phyloP scores from a whole-genome alignment of 2,113 vertebrate genomes.

The Actenoides lindsayi region DNA sequence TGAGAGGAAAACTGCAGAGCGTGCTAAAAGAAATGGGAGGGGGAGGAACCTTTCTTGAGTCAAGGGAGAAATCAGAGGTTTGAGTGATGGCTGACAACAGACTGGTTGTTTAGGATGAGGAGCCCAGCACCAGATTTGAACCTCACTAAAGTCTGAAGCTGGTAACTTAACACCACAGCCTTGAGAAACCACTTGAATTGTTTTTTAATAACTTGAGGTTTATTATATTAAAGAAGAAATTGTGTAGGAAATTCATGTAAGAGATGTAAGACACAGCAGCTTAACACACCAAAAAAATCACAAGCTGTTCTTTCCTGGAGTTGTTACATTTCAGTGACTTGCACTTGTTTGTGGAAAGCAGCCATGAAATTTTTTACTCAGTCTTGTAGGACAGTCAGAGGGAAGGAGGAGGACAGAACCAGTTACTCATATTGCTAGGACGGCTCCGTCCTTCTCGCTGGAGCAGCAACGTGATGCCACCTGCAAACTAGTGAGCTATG shows the following conservation, averaged over 20 bases:
- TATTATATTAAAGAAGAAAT: neutral
- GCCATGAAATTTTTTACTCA: neutral
- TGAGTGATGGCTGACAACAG: slow-evolving; percentile 6
- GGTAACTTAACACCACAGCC: neutral
- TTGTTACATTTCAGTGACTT: neutral
- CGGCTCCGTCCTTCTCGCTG: neutral
- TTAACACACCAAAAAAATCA: neutral
- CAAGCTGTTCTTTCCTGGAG: neutral
- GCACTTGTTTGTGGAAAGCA: neutral
- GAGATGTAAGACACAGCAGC: neutral
- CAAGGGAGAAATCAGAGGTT: slow-evolving; percentile 16
- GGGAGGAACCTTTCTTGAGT: neutral
- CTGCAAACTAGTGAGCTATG: neutral
- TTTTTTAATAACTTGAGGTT: neutral
- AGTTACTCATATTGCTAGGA: neutral
- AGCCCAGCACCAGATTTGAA: neutral
- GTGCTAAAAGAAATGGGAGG: neutral
- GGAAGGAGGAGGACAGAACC: neutral
- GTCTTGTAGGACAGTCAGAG: neutral
- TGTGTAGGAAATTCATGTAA: neutral
- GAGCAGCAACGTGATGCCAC: neutral
- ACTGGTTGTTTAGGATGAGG: neutral
- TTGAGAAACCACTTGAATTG: neutral
- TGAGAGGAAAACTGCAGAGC: slow-evolving; percentile 5
- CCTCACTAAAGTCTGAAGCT: neutral